Evolutionary conservation across 2,113 vertebrate genomes (phyloP).

Genomic region (Cryptomyrus ogoouensis): DNA sequence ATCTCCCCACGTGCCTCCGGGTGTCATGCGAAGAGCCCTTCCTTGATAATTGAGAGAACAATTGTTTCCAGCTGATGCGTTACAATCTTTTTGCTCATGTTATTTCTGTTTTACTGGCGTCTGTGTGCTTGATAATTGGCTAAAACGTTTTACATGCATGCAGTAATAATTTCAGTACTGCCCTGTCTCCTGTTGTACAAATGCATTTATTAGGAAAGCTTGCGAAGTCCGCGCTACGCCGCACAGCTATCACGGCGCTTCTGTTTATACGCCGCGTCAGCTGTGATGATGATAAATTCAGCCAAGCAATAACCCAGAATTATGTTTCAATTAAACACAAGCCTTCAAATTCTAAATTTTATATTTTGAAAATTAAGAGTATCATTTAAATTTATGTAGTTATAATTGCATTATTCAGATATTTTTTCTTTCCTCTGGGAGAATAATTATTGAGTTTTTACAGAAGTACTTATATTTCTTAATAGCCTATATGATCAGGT

Average conservation of each 20-base stretch:
- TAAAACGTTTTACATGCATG: neutral
- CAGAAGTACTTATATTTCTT: neutral
- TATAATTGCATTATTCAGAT: neutral
- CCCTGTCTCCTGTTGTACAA: neutral
- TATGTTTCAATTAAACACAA: constrained; percentile 1
- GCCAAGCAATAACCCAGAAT: neutral
- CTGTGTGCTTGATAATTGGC: neutral
- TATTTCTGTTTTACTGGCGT: neutral
- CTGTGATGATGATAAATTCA: neutral
- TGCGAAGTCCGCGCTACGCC: neutral
- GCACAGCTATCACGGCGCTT: neutral
- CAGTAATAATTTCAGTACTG: neutral
- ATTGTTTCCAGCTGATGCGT: neutral
- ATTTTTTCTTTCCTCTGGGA: neutral
- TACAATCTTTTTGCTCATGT: neutral
- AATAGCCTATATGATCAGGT: neutral
- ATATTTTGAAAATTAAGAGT: neutral
- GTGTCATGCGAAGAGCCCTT: neutral
- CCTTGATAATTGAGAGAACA: constrained; percentile 8
- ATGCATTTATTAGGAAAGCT: neutral
- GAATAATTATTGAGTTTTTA: neutral
- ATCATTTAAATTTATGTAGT: neutral
- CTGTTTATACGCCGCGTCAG: neutral
- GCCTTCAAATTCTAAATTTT: neutral
- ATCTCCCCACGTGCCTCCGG: neutral